Base-by-base conservation (phyloP, 2,113 vertebrate species). In the Cephalopholis sonnerati region DNA sequence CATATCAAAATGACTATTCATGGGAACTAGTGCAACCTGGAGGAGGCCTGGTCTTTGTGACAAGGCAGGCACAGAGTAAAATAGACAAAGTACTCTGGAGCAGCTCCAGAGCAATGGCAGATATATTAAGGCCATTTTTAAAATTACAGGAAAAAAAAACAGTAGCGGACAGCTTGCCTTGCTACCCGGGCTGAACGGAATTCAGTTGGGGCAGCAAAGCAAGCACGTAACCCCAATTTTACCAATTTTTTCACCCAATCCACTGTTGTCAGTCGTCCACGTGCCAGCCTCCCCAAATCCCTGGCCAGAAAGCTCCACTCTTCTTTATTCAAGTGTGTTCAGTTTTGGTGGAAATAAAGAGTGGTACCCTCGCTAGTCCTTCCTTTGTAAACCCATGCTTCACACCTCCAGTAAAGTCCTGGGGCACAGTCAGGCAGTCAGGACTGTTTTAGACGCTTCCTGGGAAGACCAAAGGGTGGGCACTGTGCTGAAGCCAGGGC, bases 391-490 rank as follows among this genome's bases (percentile, higher is more conserved):
- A 88, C 80, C 90, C 87, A 84, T 66, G 87, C 92, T 89, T 89
- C 86, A 81, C 86, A 82, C 90, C 86, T 93, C 92, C 94, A 94
- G 88, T 79, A 91, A 85, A 92, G 95, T 95, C 93, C 93, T 87
- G 95, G 93, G 85, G 81, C 95, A 95, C 93, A 84, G 92, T 93
- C 93, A 75, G 91, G 91, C 90, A 91, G 95, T 99, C 97, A 99
- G 57, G 97, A 99, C 96, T 99, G 98, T 96, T 99, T 99, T 96
- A 99, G 97, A 79, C 98, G 96, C 91, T 99, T 99, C 89, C 98
- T 95, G 89, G 98, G 97, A 95, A 97, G 96, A 94, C 97, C 97
- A 76, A 99, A 98, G 94, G 97, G 97, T 74, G 97, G 97, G 95
- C 98, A 99, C 94, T 99, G 98, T 85, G 97, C 97, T 86, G 98